Conservation (phyloP, 2,113 vertebrate genomes). For the Progne subis region DNA sequence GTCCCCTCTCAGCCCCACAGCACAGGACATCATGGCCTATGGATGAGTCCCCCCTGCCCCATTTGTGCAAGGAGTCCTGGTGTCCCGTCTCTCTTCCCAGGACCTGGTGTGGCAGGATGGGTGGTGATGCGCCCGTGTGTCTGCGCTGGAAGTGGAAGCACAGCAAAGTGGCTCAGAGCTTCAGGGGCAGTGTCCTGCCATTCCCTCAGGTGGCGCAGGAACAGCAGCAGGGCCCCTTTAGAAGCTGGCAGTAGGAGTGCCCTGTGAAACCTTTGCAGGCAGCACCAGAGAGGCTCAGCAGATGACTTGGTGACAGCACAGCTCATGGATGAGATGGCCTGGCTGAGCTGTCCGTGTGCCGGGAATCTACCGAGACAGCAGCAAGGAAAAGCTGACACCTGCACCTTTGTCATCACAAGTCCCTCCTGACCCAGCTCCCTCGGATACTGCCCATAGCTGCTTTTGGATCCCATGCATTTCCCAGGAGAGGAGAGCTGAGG, state of each 20-base stretch:
- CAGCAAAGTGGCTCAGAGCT: background rate
- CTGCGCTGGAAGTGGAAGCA: background rate
- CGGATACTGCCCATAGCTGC: fast-evolving
- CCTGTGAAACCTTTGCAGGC: background rate
- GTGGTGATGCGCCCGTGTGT: background rate
- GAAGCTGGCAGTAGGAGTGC: background rate
- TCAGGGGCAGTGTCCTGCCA: background rate
- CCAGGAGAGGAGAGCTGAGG: background rate
- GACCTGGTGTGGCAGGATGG: fast-evolving
- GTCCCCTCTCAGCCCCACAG: background rate
- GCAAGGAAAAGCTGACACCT: background rate
- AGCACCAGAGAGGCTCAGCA: background rate
- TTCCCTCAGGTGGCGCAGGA: background rate
- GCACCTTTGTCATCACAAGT: background rate
- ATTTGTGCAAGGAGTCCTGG: background rate
- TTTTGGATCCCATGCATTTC: fast-evolving
- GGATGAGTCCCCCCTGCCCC: background rate
- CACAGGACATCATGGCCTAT: fast-evolving
- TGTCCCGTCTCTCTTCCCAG: background rate
- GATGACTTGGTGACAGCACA: background rate
- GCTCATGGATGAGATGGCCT: background rate
- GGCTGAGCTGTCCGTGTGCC: fast-evolving
- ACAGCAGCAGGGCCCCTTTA: background rate
- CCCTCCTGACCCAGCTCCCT: background rate
- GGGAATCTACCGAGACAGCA: background rate